Evolutionary conservation across 2,113 vertebrate genomes (phyloP), one percentile per base, ranked within the genome.

Genomic region (Empidonax traillii): DNA sequence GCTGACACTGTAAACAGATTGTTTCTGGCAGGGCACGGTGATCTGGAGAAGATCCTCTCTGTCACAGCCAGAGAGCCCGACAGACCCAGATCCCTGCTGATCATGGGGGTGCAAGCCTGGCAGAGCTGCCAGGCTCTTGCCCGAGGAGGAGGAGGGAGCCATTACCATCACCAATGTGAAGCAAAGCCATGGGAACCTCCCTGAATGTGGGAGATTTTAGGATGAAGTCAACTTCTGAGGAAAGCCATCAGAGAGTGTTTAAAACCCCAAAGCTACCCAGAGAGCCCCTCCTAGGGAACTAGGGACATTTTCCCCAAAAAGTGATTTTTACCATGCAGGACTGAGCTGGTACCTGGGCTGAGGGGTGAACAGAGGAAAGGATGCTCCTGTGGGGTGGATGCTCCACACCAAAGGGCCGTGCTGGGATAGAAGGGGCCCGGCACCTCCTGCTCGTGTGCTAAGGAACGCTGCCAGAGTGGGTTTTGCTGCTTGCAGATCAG

Each of bases 1-100:
- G 0, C 81, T 91, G 81, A 82, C 74, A 69, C 37, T 58, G 16
- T 89, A 89, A 96, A 89, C 81, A 95, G 89, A 92, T 93, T 82
- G 89, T 80, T 95, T 95, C 62, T 95, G 93, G 87, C 95, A 95
- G 82, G 41, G 62, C 75, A 88, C 0, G 3, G 90, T 5, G 15
- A 83, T 66, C 43, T 72, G 47, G 65, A 89, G 91, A 83, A 79
- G 94, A 91, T 94, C 91, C 22, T 84, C 47, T 69, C 68, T 62
- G 73, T 83, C 33, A 4, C 13, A 10, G 69, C 43, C 68, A 62
- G 87, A 74, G 31, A 73, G 47, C 37, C 89, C 1, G 0, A 75
- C 71, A 93, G 91, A 85, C 76, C 55, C 53, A 84, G 55, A 69
- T 95, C 63, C n/a, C 46, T 0, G 1, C 27, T 1, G 17, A 47